Base-by-base conservation (phyloP, 2,797 vertebrate species). In the Knipowitschia caucasica region DNA sequence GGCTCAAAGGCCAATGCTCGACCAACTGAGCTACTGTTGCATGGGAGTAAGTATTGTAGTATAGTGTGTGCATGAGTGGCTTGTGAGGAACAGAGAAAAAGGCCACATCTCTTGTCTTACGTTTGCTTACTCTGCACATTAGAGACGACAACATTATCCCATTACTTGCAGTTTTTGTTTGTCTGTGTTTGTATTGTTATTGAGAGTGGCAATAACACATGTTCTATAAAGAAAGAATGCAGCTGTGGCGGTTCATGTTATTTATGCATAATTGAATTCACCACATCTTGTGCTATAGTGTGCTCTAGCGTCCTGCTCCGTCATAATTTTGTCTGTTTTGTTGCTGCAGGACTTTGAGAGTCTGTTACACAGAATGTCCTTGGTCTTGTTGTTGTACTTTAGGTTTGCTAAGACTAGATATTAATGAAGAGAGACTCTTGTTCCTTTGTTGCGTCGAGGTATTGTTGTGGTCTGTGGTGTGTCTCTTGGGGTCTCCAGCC, bases 121-220 rank as follows among this genome's bases (percentile, higher is more conserved):
- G 60, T 55, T 65, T 77, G 78, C 78, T 82, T 73, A 57, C 68
- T 75, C 49, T 31, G 75, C 75, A 79, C 67, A 69, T 71, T 76
- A 52, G 45, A 70, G 62, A 72, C 64, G 62, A 72, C 64, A 78
- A 64, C 53, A 72, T n/a, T 57, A 65, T 76, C 54, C 36, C 5
- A 21, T 21, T 39, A 8, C 67, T 61, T 7, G 23, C 15, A 24
- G 17, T 43, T 25, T 24, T n/a, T 21, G 36, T 17, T 21, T 15
- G 38, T 14, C 39, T 2, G 7, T 50, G 43, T 18, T 50, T 25
- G 39, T 51, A 50, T 47, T 40, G 68, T 23, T 52, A 29, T 50
- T 40, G 25, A 20, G 51, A 70, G 53, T 52, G 34, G 50, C 20
- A 24, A 49, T 5, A 43, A 29, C 45, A 59, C 33, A 44, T 56